Base-by-base conservation (phyloP, 2,888 invertebrate species). In the Agapetus fuscipes region DNA sequence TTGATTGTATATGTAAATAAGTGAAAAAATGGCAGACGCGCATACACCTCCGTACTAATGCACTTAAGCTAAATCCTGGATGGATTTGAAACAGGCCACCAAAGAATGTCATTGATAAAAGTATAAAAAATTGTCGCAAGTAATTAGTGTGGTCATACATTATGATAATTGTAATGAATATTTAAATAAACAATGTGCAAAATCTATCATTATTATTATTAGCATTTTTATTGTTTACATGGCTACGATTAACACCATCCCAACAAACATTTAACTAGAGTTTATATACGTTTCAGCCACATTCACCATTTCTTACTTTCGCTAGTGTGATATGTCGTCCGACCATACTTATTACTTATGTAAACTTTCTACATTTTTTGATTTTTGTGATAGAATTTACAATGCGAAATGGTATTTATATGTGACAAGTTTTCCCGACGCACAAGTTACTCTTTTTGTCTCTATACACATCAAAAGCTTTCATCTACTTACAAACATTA, bases 401-500 rank as follows among this genome's bases (percentile, higher is more conserved):
- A 40, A 40, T 39, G 30, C 39, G 30, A 39, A 39, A 30, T 40
- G 30, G 31, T 36, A 40, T 32, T 31, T 32, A 28, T 28, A 36
- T 17, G 30, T 28, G 24, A 17, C 17, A 12, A 34, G 16, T 27
- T 16, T 31, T 36, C 27, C 35, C 17, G 35, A 35, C 31, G 40
- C 36, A 20, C 9, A 6, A 4, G 20, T 17, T 40, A 35, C 30
- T 17, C 36, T 40, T 40, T 35, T 31, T 16, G 27, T 40, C 39
- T 34, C 45, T 39, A 41, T 40, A 42, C 48, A 48, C 48, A 48
- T 38, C 48, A 36, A 48, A 48, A 48, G 48, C 48, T 41, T 42
- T 34, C 30, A 29, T 41, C 39, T 38, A 39, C 32, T 44, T 47
- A 48, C 45, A 38, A 41, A 43, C 43, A 45, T 45, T 43, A 40